These are phyloP conservation scores for Vanessa atalanta DNA, from an alignment of 1,140 invertebrate species.

Conservation along the genomic window DNA sequence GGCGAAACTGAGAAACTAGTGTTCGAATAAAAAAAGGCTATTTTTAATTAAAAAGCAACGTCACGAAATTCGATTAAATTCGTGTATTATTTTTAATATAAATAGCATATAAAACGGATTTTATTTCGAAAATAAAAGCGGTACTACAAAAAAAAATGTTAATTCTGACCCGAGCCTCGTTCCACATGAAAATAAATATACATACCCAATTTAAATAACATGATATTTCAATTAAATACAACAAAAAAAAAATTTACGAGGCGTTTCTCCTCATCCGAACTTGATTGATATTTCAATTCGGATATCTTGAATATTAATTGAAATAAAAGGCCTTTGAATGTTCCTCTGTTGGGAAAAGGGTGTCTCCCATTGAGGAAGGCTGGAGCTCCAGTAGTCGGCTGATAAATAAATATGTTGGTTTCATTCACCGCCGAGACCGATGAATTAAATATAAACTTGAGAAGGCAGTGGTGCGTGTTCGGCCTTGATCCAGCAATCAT, in stretches of 20 bases:
- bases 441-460: too few relatives aligned
- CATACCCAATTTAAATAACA: constrained; percentile 24
- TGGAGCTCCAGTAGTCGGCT: too few relatives aligned
- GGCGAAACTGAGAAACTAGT: too few relatives aligned
- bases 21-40: too few relatives aligned
- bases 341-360: too few relatives aligned
- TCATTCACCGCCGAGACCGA: too few relatives aligned
- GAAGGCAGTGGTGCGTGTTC: too few relatives aligned
- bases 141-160: constrained; percentile 14
- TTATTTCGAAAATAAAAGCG: background rate
- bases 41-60: background rate
- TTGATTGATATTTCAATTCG: constrained; percentile 20
- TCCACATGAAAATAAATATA: constrained; percentile 18
- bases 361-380: too few relatives aligned
- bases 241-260: constrained; percentile 8
- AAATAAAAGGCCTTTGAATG: too few relatives aligned
- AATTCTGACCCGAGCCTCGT: constrained; percentile 20
- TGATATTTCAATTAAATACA: constrained; percentile 23
- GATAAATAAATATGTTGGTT: too few relatives aligned
- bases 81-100: background rate
- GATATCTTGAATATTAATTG: background rate
- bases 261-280: background rate
- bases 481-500: too few relatives aligned
- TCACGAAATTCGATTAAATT: background rate
- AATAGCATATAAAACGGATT: background rate